Evolutionary conservation across 2,113 vertebrate genomes (phyloP), one percentile per base, ranked within the genome.

Genomic region (Datnioides undecimradiatus): DNA sequence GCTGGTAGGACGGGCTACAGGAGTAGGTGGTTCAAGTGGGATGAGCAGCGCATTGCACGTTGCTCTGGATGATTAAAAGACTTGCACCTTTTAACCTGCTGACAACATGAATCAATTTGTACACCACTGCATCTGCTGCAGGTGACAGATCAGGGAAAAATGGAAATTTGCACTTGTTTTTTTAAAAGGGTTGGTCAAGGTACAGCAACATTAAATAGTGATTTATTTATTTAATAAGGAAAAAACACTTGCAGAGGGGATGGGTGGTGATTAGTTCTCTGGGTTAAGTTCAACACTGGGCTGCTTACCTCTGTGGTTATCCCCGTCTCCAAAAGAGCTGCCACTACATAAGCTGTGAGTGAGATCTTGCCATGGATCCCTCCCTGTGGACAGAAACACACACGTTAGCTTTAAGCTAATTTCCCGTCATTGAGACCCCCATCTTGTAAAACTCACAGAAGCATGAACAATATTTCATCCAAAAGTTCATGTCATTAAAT

Each of bases 331-430:
- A 98, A 88, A 4, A 99, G 96, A 74, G 97, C 96, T 16, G 95
- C 95, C 54, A 96, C 95, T 86, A 99, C 96, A 33, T 97, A 99
- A 2, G 97, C 97, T 3, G 97, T 99, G 60, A 98, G 92, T 0
- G 97, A 96, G 63, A 97, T 96, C 86, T 96, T 96, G 36, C 97
- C 97, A 10, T 97, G 96, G 90, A 97, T 95, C 38, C 97, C 97
- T 82, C 97, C 97, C 97, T 99, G 78, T 33, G 64, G 75, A 82
- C 10, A 80, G 55, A 86, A 33, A 45, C 33, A 73, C 11, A 70
- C 31, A 55, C n/a, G n/a, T 52, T 19, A 31, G 23, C 23, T 74
- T 76, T 65, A 11, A 76, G n/a, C 54, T 23, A 1, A 40, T 80
- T 59, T 46, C 21, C 34, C 0, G 14, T 21, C 3, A 0, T 40